Percentiles rank a stretch among this genome's conserved stretches.
phyloP scores from a whole-genome alignment of 2,113 vertebrate species.

The Haemorhous mexicanus region DNA sequence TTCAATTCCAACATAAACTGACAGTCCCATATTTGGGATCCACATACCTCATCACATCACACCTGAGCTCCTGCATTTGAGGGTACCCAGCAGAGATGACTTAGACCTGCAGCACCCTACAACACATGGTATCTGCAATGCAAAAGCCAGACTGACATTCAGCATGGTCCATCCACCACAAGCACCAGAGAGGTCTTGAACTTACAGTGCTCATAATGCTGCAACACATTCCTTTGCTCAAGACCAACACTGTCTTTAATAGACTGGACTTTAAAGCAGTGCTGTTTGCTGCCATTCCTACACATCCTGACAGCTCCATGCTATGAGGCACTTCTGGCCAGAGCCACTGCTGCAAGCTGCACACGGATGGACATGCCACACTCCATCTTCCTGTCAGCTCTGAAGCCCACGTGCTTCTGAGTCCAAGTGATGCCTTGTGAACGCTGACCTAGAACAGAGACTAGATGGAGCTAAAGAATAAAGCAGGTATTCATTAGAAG shows the following conservation, averaged over 20 bases:
- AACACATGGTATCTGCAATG: not conserved
- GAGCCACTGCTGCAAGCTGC: not conserved
- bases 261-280: not conserved
- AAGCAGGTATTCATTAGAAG: not conserved
- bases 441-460: not conserved
- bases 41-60: not conserved
- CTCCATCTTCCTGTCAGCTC: not conserved
- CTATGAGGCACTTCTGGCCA: not conserved
- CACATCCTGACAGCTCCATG: fast-evolving
- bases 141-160: not conserved
- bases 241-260: not conserved
- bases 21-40: fast-evolving
- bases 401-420: no score
- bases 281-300: not conserved
- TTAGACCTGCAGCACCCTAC: not conserved
- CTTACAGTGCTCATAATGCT: not conserved
- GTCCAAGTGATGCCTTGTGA: not conserved
- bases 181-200: not conserved
- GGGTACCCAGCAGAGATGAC: not conserved
- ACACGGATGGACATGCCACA: fast-evolving
- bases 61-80: not conserved
- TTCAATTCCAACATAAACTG: not conserved
- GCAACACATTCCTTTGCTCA: not conserved
- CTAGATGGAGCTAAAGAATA: not conserved
- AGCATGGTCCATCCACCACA: not conserved